These are phyloP conservation scores for Sabatieria punctata DNA, from an alignment of 2,888 invertebrate species.

Conservation along the genomic window DNA sequence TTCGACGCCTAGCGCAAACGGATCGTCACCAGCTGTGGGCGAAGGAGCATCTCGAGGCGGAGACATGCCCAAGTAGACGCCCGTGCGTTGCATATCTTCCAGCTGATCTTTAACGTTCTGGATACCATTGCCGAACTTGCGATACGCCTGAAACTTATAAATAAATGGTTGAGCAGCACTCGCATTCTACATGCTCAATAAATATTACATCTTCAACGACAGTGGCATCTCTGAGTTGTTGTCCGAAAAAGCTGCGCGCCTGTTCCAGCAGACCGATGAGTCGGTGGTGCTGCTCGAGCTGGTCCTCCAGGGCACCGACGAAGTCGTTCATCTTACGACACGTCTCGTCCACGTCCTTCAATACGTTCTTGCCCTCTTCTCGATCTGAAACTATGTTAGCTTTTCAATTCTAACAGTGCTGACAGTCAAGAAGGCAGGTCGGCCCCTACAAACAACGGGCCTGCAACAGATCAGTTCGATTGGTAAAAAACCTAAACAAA, in stretches of 20 bases:
- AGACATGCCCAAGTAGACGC: constrained; percentile 17
- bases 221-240: constrained; percentile 80
- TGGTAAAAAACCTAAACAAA: no score
- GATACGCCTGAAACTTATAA: constrained; percentile 15
- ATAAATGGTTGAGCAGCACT: not conserved
- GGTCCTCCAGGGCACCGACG: constrained; percentile 6
- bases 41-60: constrained; percentile 21
- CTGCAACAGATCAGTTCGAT: no score
- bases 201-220: constrained; percentile 69
- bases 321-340: constrained; percentile 8
- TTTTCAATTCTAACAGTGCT: no score
- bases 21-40: constrained; percentile 13
- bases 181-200: not conserved
- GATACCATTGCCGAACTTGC: constrained; percentile 12
- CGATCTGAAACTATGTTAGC: constrained; percentile 13
- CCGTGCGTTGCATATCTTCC: constrained; percentile 18
- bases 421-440: no score
- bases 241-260: constrained; percentile 68
- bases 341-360: constrained; percentile 16
- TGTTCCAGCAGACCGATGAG: constrained; percentile 59
- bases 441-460: not conserved
- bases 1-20: constrained; percentile 11
- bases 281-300: constrained; percentile 25
- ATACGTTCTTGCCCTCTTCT: constrained; percentile 15
- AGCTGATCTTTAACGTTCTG: constrained; percentile 8